Evolutionary conservation across 2,797 vertebrate species (phyloP), one percentile per base, ranked within the genome.

Genomic region (Phyllotis vaccarum): DNA sequence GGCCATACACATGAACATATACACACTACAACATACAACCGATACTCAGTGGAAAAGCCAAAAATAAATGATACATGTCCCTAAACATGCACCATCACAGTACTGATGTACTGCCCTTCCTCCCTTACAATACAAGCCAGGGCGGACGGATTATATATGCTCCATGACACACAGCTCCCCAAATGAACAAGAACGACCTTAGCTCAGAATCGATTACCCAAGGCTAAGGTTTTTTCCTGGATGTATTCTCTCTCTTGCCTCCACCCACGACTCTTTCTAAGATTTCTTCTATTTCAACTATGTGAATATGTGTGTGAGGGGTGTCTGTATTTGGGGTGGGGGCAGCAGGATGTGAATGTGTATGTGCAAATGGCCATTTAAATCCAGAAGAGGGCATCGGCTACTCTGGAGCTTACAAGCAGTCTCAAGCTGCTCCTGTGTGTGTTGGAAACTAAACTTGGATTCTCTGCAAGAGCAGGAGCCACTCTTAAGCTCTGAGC

Each of bases 21-120:
- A 13, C 76, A 64, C 29, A 46, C n/a, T 27, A 60, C 31, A 49
- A 64, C 34, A 86, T 13, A 29, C 46, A 70, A 49, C 24, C 22
- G 46, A 66, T 64, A 70, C 16, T 60, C 2, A 3, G 10, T 93
- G 60, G 56, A 29, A 82, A 64, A 78, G 49, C 46, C 46, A 22
- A 11, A 86, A 93, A 86, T 58, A 37, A 80, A 27, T 3, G 37
- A 81, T 40, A 37, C 19, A 1, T 34, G 0, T 76, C 78, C 37
- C 37, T 56, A 34, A 66, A 82, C 72, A 29, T 12, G 4, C 0
- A 0, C 56, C 17, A 0, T 34, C 16, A 4, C 34, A 40, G 12
- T 87, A 52, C 27, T 46, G n/a, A 16, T 34, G 21, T 5, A 16
- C 31, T 10, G 22, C n/a, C 31, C 74, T 27, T 46, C n/a, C 17